A percentile compares a stretch with the other conserved stretches of the same genome.
phyloP scores from a whole-genome alignment of 2,113 vertebrate species.

The Otis tarda region DNA sequence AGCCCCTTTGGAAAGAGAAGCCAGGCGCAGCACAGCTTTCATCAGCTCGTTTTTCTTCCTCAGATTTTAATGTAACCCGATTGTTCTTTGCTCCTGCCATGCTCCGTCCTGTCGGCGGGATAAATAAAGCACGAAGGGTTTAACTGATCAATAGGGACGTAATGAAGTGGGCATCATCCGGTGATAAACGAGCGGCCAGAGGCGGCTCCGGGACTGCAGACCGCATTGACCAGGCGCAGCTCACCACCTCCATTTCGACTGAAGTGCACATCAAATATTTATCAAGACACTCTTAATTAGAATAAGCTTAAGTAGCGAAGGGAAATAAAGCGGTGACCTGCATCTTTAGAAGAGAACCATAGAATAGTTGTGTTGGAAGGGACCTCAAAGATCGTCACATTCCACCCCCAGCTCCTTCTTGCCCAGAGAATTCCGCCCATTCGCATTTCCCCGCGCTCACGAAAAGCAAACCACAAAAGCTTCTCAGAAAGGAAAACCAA shows the following conservation, averaged over 20 bases:
- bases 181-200: not conserved
- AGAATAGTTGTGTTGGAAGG: too few species aligned
- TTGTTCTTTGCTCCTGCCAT: not conserved
- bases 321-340: not conserved
- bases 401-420: too few species aligned
- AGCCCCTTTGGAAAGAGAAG: not conserved
- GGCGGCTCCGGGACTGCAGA: not conserved
- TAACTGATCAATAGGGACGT: constrained; percentile 25
- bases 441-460: not conserved
- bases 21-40: not conserved
- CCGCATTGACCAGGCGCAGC: not conserved
- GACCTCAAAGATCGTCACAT: too few species aligned
- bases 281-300: not conserved
- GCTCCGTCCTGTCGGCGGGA: not conserved
- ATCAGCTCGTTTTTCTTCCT: constrained; percentile 50
- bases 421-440: not conserved
- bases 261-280: not conserved
- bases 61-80: not conserved
- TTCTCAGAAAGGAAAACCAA: not conserved
- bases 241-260: not conserved
- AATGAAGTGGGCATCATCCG: not conserved
- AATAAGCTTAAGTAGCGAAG: not conserved
- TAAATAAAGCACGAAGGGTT: not conserved
- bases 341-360: not conserved
- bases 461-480: not conserved